phyloP scores from a whole-genome alignment of 2,113 vertebrate species.

The Cyanoderma ruficeps region DNA sequence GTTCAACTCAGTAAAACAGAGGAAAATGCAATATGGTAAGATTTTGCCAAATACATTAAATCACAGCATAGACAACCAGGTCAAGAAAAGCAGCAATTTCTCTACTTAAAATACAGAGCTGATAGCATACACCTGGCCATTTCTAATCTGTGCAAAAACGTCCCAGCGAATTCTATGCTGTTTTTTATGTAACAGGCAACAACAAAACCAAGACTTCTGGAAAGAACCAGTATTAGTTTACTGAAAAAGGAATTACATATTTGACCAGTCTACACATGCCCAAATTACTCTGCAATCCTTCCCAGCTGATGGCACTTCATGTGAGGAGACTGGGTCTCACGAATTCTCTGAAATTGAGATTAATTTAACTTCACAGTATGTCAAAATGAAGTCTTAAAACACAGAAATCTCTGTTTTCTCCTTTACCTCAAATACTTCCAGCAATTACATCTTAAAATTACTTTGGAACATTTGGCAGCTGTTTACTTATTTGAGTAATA shows the following conservation, averaged over 20 bases:
- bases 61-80: neutral
- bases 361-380: neutral
- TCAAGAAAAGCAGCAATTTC: neutral
- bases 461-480: neutral
- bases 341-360: neutral
- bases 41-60: neutral
- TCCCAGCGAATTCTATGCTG: neutral
- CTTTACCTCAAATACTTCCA: neutral
- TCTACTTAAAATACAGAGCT: neutral
- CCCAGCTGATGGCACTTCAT: neutral
- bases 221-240: neutral
- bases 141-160: neutral
- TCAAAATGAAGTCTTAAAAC: neutral
- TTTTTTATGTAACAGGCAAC: neutral
- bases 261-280: neutral
- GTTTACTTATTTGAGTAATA: neutral
- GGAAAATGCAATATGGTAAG: neutral
- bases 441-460: neutral
- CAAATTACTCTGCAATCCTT: neutral
- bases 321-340: neutral
- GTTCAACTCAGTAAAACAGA: neutral
- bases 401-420: neutral
- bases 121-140: neutral
- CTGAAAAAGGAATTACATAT: slow-evolving; percentile 22
- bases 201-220: neutral